Base-by-base conservation (phyloP, 2,797 vertebrate genomes). In the Amazona ochrocephala region DNA sequence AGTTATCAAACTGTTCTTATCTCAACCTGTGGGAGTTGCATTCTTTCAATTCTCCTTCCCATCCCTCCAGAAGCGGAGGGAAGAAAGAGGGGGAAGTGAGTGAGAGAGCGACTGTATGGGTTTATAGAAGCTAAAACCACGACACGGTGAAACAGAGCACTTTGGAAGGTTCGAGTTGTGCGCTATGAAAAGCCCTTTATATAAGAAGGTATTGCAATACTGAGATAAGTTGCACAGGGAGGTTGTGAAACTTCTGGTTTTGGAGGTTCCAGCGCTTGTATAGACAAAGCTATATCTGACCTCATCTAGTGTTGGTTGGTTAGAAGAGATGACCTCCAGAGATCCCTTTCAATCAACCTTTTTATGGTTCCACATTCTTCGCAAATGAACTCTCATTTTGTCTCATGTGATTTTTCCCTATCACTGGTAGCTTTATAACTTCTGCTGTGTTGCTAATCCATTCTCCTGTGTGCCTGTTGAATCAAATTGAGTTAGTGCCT, bases 281-380 rank as follows among this genome's bases (percentile, higher is more conserved):
- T 75, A 64, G 8, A 47, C 4, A 44, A 81, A 92, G 5, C 1
- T 5, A 0, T 23, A 18, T 42, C 16, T 73, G 41, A 45, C 13
- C 5, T 89, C 19, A 39, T 26, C 3, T 42, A 32, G 7, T n/a
- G 10, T 5, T n/a, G 13, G 2, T n/a, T 13, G 2, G 1, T 26
- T 78, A 41, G 19, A 84, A 61, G 29, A 42, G 2, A 17, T 37
- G 11, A 16, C 48, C 7, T 81, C 11, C 30, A 65, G 19, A 45
- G 6, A 2, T 22, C 7, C 4, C 12, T 71, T 85, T 75, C 20
- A 42, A 80, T 44, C 16, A 50, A 18, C 1, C 0, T 48, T 84
- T 60, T 6, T 47, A 5, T n/a, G 17, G 22, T 48, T 44, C 20
- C 13, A 13, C 9, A 4, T 34, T 80, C 9, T 13, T 64, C 23